These are phyloP conservation scores for Mesocentrotus franciscanus DNA, from an alignment of 53 echinoderm and acorn worm species.

Conservation along the genomic window DNA sequence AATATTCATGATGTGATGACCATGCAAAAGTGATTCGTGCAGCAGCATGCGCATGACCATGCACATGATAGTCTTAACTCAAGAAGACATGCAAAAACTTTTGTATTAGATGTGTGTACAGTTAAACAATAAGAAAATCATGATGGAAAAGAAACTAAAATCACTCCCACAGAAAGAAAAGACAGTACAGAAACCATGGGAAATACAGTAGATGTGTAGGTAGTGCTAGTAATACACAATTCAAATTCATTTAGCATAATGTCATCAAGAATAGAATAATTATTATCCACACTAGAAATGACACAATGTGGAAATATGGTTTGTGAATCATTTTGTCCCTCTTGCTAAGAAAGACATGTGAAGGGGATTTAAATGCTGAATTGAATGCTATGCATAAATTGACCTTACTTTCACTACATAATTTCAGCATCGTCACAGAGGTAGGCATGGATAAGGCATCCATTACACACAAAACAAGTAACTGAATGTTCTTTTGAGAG, in stretches of 20 bases:
- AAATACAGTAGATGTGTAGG: conserved; percentile 20
- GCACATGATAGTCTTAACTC: conserved; percentile 38
- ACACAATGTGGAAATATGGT: background rate
- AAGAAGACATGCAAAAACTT: conserved; percentile 27
- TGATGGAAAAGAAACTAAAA: conserved; percentile 30
- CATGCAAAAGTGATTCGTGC: conserved; percentile 36
- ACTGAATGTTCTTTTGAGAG: too few species aligned
- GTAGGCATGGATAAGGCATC: too few species aligned
- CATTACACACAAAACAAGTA: too few species aligned
- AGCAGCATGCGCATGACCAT: conserved; percentile 6
- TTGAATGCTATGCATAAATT: too few species aligned
- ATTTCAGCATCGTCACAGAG: too few species aligned
- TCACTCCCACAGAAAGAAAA: conserved; percentile 37
- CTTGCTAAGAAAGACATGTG: background rate
- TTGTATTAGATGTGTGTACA: conserved; percentile 15
- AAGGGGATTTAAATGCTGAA: background rate
- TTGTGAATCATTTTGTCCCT: background rate
- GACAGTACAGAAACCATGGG: conserved; percentile 31
- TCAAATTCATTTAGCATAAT: background rate
- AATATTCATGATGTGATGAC: conserved; percentile 17
- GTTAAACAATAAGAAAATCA: background rate
- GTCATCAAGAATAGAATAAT: background rate
- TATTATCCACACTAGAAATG: background rate
- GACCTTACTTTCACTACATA: too few species aligned
- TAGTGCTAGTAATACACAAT: background rate